These are phyloP conservation scores for Suncus etruscus DNA, from an alignment of 2,113 vertebrate genomes.

Conservation along the genomic window DNA sequence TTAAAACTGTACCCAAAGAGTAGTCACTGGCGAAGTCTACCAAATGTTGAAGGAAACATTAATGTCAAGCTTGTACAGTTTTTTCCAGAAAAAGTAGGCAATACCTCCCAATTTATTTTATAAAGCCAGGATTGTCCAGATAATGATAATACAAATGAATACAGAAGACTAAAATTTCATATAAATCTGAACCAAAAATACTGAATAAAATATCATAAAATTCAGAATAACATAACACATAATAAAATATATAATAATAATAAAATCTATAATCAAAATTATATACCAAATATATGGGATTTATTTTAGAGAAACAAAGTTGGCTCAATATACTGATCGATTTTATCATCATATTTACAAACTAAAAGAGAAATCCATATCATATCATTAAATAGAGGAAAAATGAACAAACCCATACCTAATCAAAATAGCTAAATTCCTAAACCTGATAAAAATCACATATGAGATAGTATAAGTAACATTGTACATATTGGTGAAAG, in stretches of 20 bases:
- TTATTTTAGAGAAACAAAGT: conserved; percentile 1
- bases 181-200: neutral
- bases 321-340: neutral
- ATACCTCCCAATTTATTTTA: neutral
- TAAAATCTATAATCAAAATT: neutral
- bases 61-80: neutral
- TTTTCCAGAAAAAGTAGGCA: neutral
- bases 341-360: neutral
- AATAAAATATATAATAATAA: too few relatives aligned
- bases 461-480: neutral
- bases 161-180: neutral
- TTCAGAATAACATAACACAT: neutral
- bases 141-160: conserved; percentile 1
- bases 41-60: conserved; percentile 16
- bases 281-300: neutral
- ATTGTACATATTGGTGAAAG: neutral
- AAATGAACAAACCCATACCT: neutral
- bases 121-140: neutral
- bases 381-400: neutral
- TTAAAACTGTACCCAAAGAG: neutral
- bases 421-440: neutral
- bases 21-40: neutral
- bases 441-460: neutral
- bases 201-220: conserved; percentile 20
- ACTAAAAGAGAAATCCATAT: neutral